These are phyloP conservation scores for Yponomeuta sedellus DNA, from an alignment of 2,888 invertebrate genomes.

Conservation along the genomic window DNA sequence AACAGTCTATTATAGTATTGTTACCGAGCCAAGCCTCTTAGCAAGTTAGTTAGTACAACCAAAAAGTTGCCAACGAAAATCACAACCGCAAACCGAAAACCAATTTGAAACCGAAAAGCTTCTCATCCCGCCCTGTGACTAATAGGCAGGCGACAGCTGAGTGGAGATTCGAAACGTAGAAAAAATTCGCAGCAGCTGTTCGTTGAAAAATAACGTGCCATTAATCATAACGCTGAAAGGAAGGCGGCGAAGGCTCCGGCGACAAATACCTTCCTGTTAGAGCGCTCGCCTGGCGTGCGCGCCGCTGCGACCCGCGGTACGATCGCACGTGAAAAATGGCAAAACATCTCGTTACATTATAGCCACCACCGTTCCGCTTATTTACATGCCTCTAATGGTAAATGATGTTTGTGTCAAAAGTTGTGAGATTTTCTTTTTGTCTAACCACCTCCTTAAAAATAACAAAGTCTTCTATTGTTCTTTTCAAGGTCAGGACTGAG, in stretches of 20 bases:
- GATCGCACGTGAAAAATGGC: neutral
- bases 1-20: too few relatives aligned
- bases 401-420: neutral
- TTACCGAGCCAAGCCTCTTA: too few relatives aligned
- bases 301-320: neutral
- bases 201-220: constrained; percentile 70
- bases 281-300: constrained; percentile 4
- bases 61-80: neutral
- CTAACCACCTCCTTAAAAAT: too few relatives aligned
- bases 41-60: too few relatives aligned
- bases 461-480: too few relatives aligned
- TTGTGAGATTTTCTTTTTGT: too few relatives aligned
- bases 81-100: constrained; percentile 31
- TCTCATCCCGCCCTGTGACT: constrained; percentile 57
- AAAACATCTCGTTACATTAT: neutral
- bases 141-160: constrained; percentile 63
- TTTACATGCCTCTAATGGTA: neutral
- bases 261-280: constrained; percentile 63
- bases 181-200: constrained; percentile 69
- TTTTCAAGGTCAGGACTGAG: too few relatives aligned
- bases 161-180: constrained; percentile 59
- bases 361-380: neutral
- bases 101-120: constrained; percentile 53
- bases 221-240: constrained; percentile 69
- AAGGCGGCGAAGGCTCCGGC: constrained; percentile 54